A percentile compares a stretch with the other conserved stretches of the same genome.
phyloP scores from a whole-genome alignment of 2,797 vertebrate genomes.

The Pangasius macronema region DNA sequence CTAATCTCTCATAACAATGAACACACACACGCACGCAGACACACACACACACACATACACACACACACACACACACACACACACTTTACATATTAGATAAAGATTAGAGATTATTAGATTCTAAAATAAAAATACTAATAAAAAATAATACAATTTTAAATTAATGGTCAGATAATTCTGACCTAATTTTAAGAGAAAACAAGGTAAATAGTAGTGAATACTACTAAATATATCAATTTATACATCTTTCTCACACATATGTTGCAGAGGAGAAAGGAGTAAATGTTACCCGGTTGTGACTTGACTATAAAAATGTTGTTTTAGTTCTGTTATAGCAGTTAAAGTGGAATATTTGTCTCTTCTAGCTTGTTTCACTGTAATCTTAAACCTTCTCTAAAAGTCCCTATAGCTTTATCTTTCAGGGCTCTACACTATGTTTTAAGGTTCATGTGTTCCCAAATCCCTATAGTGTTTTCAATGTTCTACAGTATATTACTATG shows the following conservation, averaged over 20 bases:
- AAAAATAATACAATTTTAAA: neutral
- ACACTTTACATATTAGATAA: no score
- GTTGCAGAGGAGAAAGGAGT: neutral
- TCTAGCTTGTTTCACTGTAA: neutral
- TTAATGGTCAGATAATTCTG: neutral
- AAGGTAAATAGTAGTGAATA: neutral
- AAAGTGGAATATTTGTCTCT: neutral
- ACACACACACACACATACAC: neutral
- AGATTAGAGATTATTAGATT: no score
- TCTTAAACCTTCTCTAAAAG: neutral
- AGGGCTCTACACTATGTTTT: neutral
- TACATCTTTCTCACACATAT: neutral
- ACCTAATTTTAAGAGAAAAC: neutral
- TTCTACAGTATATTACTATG: neutral
- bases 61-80: no score
- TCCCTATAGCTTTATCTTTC: neutral
- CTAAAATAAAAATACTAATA: neutral
- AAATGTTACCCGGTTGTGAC: neutral
- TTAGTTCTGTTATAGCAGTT: neutral
- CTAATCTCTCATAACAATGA: constrained; percentile 43
- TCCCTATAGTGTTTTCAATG: neutral
- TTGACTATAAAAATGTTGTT: neutral
- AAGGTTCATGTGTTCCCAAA: neutral
- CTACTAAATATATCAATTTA: neutral
- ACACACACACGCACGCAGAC: constrained; percentile 25